Conservation (phyloP, 2,797 vertebrate genomes). For the Tauraco hartlaubi region DNA sequence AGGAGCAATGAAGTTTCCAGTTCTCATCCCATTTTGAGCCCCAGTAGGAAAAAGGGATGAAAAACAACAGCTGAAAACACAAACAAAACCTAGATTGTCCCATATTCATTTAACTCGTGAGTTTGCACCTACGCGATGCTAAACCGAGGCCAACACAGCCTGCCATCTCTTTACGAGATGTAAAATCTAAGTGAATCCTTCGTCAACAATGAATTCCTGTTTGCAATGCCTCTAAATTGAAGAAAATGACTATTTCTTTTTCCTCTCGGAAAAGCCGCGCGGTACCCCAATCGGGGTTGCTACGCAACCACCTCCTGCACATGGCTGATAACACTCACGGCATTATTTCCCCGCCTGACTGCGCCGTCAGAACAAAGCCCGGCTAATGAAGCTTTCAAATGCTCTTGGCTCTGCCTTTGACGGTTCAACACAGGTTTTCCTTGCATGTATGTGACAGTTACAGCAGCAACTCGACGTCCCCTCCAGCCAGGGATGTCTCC, state of each 20-base stretch:
- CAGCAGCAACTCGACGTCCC: slow-evolving; percentile 5
- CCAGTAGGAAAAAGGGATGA: background rate
- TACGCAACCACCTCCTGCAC: slow-evolving; percentile 93
- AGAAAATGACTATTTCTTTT: slow-evolving; percentile 68
- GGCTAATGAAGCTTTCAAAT: slow-evolving; percentile 66
- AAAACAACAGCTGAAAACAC: background rate
- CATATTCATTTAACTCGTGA: background rate
- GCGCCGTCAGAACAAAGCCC: slow-evolving; percentile 77
- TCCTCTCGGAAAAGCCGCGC: slow-evolving; percentile 23
- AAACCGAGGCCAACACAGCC: background rate
- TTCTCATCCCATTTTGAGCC: background rate
- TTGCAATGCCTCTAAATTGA: slow-evolving; percentile 63
- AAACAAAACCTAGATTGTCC: background rate
- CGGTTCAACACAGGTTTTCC: slow-evolving; percentile 17
- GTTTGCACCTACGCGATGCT: rapidly evolving
- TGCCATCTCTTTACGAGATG: background rate
- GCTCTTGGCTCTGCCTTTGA: slow-evolving; percentile 43
- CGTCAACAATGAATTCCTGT: slow-evolving; percentile 33
- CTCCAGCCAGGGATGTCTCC: background rate
- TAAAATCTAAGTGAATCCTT: background rate
- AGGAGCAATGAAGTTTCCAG: background rate
- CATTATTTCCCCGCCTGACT: slow-evolving; percentile 86
- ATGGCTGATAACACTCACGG: slow-evolving; percentile 90
- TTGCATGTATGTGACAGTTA: background rate
- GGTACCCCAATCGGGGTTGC: slow-evolving; percentile 86